These are phyloP conservation scores for Melitaea cinxia DNA, from an alignment of 1,140 invertebrate genomes.

Conservation along the genomic window DNA sequence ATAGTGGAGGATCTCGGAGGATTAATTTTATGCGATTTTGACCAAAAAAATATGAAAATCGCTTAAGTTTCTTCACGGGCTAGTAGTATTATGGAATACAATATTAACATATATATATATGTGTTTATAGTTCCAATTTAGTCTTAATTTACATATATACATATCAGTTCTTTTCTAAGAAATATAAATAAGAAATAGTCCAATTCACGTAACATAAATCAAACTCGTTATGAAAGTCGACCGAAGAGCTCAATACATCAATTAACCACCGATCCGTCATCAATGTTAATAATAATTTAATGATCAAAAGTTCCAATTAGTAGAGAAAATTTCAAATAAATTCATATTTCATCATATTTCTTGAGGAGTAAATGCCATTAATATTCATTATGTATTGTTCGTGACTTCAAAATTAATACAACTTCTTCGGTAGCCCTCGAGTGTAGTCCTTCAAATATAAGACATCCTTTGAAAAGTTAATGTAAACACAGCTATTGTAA, in stretches of 20 bases:
- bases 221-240: background rate
- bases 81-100: no score
- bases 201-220: no score
- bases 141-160: no score
- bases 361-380: slow-evolving; percentile 44
- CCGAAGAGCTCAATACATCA: background rate
- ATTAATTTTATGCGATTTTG: no score
- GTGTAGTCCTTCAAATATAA: slow-evolving; percentile 2
- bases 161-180: no score
- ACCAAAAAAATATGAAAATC: no score
- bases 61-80: no score
- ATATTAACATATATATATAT: no score
- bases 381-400: slow-evolving; percentile 59
- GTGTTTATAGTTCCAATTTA: no score
- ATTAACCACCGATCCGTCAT: background rate
- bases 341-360: slow-evolving; percentile 21
- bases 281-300: background rate
- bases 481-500: background rate
- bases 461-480: background rate
- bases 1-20: no score
- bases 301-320: background rate
- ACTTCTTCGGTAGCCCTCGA: slow-evolving; percentile 43
- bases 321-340: slow-evolving; percentile 6
- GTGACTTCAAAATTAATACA: slow-evolving; percentile 55
- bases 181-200: no score